Evolutionary conservation across 2,888 invertebrate species (phyloP), one percentile per base, ranked within the genome.

Genomic region (Cremastinae sp.): DNA sequence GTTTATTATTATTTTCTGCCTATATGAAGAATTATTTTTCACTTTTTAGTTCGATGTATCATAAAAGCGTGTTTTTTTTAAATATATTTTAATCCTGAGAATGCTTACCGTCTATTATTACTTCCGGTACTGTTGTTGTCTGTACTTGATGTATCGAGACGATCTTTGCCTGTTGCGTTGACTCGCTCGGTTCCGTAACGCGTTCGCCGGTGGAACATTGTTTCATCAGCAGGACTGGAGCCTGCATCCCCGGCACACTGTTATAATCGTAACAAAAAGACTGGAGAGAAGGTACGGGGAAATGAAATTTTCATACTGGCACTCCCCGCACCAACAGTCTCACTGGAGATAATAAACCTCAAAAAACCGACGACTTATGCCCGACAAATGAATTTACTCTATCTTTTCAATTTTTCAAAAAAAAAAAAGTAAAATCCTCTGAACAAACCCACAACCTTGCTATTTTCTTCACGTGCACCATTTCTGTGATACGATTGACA

Each of bases 191-290:
- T 8, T 78, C 73, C 54, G 78, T n/a, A 10, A 41, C 66, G 56
- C 68, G 72, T 10, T 45, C 79, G 56, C 70, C 41, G 38, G 49
- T 12, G 59, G 71, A 59, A 75, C 76, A 78, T 64, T 81, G 80
- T 62, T 73, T 74, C 80, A 78, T 54, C 78, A 80, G 83, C 83
- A 83, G 82, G 80, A 81, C 80, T 79, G 82, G 83, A 82, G 87
- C 86, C 88, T 89, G 89, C 86, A 88, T 86, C 84, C 84, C 87
- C 86, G 86, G 86, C 84, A 88, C 86, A 89, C 89, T 89, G 88
- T 89, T 89, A 88, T 87, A 87, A 88, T 86, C 84, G 83, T 85
- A 87, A 88, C 83, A 84, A 79, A 84, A 81, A 85, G 79, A 85
- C 84, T 86, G 83, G 81, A 85, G 84, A 84, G 81, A 81, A 85